Base-by-base conservation (phyloP, 2,113 vertebrate species). In the Hyla sarda region DNA sequence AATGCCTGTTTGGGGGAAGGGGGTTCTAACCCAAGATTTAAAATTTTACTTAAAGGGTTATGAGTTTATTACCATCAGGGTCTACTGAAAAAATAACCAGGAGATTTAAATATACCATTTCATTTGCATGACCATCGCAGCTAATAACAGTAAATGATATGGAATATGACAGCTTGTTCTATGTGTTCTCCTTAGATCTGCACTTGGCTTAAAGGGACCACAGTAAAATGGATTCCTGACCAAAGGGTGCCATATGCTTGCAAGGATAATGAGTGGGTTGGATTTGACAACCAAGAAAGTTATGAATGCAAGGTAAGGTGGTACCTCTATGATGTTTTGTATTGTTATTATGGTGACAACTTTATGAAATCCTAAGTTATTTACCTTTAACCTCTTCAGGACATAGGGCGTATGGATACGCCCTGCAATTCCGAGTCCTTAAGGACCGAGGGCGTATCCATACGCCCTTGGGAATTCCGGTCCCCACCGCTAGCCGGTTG, bases 241-340 rank as follows among this genome's bases (percentile, higher is more conserved):
- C 95, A 96, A 89, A 94, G 91, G 84, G 95, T 96, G 37, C 95
- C 95, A 0, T 96, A 95, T 88, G 93, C 95, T 82, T 81, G 72
- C 77, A 95, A 93, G 79, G 93, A 91, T 84, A 92, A 87, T 10
- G 94, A 96, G 85, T 96, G 96, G 95, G 93, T 96, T 30, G 95
- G 96, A 88, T 96, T 93, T 87, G 95, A 96, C 89, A 93, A 76
- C 81, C 88, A 3, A 32, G 87, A 94, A 54, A 96, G 95, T 89
- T 97, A 88, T 80, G 89, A 92, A 9, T 91, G 30, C 80, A 96
- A 95, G 92, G 96, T 96, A 90, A 88, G 85, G 62, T 25, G 56
- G 10, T 37, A 11, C 34, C 17, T 32, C 78, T 73, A 62, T 69
- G 32, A 45, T 9, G 75, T 30, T 34, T 85, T 41, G 32, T 45